Base-by-base conservation (phyloP, 1,140 invertebrate species). In the Drosophila teissieri region DNA sequence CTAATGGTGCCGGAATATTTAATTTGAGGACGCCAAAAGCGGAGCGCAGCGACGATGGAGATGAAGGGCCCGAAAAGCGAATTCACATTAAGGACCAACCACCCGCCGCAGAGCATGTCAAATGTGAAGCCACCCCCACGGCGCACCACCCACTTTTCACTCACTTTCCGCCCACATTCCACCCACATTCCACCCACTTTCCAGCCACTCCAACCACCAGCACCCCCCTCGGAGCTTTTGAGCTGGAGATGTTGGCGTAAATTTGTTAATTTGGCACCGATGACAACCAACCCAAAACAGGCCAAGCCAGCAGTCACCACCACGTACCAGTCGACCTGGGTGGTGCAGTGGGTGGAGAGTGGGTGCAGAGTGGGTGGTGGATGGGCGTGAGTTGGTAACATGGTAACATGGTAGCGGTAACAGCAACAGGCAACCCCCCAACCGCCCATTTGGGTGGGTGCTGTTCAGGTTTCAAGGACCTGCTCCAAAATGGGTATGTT, bases 261-360 rank as follows among this genome's bases (percentile, higher is more conserved):
- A 91, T 91, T 91, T 91, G 90, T 91, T 91, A 91, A 91, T 91
- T 91, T 90, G 88, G 78, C 80, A 84, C 75, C 88, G 83, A 82
- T 91, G 86, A 90, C 90, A 91, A 82, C 68, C 85, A 73, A 73
- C 73, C 54, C 58, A 63, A 60, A 51, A 40, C 56, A 70, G 42
- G 44, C 60, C 42, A 56, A 62, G 45, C 37, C 42, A 39, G 54
- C 62, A 48, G 37, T 37, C 53, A 57, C 22, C 37, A 22, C 51
- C 55, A 78, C 54, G 46, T 61, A 77, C 65, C 76, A 60, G 70
- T 36, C n/a, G 37, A 58, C 37, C 11, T 40, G 27, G 48, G 27
- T 34, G 48, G 22, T n/a, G 14, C 14, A 22, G 36, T 8, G 58
- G 53, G 61, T 56, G 31, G 24, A 2, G 3, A 39, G 27, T 31